Evolutionary conservation across 1,140 invertebrate genomes (phyloP), one percentile per base, ranked within the genome.

Genomic region (Conus ventricosus): DNA sequence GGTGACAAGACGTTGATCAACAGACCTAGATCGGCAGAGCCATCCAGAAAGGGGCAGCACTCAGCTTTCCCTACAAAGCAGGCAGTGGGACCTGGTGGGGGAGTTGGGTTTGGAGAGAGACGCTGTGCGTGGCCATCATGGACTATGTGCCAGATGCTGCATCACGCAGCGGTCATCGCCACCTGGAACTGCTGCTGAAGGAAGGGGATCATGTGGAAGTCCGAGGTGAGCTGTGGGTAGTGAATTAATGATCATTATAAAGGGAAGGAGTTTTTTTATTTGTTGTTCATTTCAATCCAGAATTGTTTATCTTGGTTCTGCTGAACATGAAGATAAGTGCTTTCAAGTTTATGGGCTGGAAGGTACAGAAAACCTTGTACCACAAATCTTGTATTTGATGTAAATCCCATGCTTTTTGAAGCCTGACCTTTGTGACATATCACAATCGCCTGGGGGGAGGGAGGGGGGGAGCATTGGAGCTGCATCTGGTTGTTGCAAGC

Each of bases 171-270:
- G 91, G 90, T 4, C 90, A 91, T 20, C 90, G 89, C 27, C 60
- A 88, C 5, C 88, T 93, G 63, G 93, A 94, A 82, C 67, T 94
- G n/a, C 60, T 87, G 39, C 87, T 94, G 11, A 91, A 88, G 57
- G 93, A 94, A 85, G 93, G 93, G 84, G 91, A 94, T 88, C 83
- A 88, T 20, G 93, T 94, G 23, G 88, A 81, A 13, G 90, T 94
- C 10, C 90, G 90, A 89, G 94, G 93, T 94, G 71, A 89, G 88
- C 82, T 51, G 25, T n/a, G 55, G 23, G 23, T 27, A 57, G 3
- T 67, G 53, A 25, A 20, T 23, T 10, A 8, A 1, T 27, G 55
- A 8, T 51, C 60, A 63, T 63, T 11, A 20, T 63, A 20, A 63
- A 63, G 11, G 17, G 17, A 63, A 63, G 60, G 60, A 0, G 0